phyloP scores from a whole-genome alignment of 2,113 vertebrate species.

The Prunella himalayana region DNA sequence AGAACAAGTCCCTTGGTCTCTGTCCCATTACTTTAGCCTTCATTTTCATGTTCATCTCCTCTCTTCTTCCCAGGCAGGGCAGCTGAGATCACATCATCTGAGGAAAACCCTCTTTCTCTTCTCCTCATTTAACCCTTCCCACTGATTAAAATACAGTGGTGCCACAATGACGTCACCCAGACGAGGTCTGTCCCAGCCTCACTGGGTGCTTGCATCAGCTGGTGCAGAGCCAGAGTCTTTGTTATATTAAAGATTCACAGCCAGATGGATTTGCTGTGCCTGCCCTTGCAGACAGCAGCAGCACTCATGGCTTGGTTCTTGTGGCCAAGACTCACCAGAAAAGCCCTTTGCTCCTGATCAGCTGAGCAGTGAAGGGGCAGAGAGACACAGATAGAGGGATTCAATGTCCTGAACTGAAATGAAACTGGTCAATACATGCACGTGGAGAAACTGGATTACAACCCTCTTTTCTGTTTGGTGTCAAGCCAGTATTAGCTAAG shows the following conservation, averaged over 20 bases:
- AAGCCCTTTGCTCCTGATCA: not conserved
- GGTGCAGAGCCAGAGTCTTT: not conserved
- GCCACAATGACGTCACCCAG: not conserved
- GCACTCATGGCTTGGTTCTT: fast-evolving
- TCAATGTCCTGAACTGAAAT: not conserved
- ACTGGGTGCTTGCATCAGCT: fast-evolving
- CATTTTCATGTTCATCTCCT: not conserved
- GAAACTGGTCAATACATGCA: not conserved
- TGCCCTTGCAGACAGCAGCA: not conserved
- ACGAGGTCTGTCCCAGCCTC: not conserved
- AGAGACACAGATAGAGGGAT: not conserved
- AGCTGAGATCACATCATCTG: not conserved
- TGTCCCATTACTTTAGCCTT: not conserved
- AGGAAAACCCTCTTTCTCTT: not conserved
- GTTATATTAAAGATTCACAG: not conserved
- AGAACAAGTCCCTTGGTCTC: not conserved
- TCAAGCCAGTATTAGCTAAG: not conserved
- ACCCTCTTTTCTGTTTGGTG: not conserved
- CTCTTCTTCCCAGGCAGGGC: not conserved
- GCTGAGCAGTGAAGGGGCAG: not conserved
- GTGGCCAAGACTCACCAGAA: not conserved
- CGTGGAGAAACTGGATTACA: not conserved
- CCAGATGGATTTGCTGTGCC: not conserved
- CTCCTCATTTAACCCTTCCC: not conserved
- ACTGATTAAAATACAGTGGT: not conserved